Evolutionary conservation across 2,113 vertebrate species (phyloP).

Genomic region (Chamaea fasciata): DNA sequence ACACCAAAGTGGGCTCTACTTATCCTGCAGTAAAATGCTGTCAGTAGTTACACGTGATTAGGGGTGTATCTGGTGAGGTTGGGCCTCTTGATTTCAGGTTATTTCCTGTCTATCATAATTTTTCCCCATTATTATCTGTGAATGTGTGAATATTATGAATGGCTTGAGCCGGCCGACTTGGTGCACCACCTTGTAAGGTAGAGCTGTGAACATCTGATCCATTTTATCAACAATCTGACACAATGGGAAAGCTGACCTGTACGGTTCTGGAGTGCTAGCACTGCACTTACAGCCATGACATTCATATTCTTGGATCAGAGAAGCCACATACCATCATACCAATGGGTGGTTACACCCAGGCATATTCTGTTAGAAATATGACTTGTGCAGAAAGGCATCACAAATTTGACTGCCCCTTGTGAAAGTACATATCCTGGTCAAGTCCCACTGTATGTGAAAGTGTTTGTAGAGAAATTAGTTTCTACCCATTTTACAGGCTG

Average conservation of each 20-base stretch:
- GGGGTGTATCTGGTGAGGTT: accelerated
- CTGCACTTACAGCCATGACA: background rate
- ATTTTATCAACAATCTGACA: background rate
- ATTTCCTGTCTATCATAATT: background rate
- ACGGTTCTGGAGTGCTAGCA: background rate
- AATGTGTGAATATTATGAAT: background rate
- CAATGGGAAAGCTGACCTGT: background rate
- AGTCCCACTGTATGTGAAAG: background rate
- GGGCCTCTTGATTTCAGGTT: background rate
- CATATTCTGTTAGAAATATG: background rate
- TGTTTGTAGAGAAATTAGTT: background rate
- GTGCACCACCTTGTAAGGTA: background rate
- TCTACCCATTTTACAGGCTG: background rate
- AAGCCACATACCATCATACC: background rate
- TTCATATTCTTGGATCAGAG: background rate
- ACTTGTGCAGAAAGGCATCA: background rate
- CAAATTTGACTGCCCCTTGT: background rate
- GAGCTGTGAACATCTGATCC: background rate
- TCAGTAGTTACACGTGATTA: accelerated
- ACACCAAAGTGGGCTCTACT: background rate
- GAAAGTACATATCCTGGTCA: background rate
- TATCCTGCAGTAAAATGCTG: background rate
- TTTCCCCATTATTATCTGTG: background rate
- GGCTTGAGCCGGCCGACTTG: background rate
- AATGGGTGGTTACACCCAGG: background rate